Evolutionary conservation across 2,113 vertebrate genomes (phyloP), one percentile per base, ranked within the genome.

Genomic region (Fukomys damarensis): DNA sequence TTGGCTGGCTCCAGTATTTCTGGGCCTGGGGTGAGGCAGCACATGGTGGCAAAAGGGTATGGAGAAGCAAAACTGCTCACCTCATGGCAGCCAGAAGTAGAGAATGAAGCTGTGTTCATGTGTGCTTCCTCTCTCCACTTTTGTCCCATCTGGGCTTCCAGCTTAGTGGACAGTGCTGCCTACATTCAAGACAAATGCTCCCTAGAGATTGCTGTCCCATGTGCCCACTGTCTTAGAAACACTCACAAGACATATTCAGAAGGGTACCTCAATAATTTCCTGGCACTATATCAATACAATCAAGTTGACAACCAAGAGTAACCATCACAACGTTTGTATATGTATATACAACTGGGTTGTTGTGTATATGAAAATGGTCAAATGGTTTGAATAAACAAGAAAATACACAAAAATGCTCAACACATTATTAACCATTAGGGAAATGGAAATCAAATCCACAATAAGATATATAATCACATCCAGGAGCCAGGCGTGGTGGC

Each of bases 401-500:
- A 93, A 63, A 89, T 52, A 93, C 32, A 86, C 28, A 76, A 66
- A 95, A 54, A 92, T 86, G 49, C 14, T 83, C 35, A 43, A 56
- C n/a, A 91, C 46, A 38, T 68, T 26, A 74, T 76, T 41, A 91
- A 11, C 41, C 65, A 89, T 41, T 58, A 68, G 30, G 32, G 17
- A 95, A 95, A 84, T 61, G 49, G 41, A 83, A 70, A 86, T 70
- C 35, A 95, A 93, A 83, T 52, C 32, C n/a, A 92, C 38, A 59
- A 49, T 83, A 16, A 91, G 41, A 81, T n/a, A 81, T 32, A 80
- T 5, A 24, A 56, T 46, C 59, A 74, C 1, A 81, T n/a, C 38
- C 10, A 70, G n/a, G n/a, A n/a, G n/a, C n/a, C n/a, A n/a, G n/a
- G n/a, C n/a, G n/a, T n/a, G n/a, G n/a, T n/a, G n/a, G n/a, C n/a